phyloP scores from a whole-genome alignment of 2,888 invertebrate species.

The Yponomeuta cagnagella region DNA sequence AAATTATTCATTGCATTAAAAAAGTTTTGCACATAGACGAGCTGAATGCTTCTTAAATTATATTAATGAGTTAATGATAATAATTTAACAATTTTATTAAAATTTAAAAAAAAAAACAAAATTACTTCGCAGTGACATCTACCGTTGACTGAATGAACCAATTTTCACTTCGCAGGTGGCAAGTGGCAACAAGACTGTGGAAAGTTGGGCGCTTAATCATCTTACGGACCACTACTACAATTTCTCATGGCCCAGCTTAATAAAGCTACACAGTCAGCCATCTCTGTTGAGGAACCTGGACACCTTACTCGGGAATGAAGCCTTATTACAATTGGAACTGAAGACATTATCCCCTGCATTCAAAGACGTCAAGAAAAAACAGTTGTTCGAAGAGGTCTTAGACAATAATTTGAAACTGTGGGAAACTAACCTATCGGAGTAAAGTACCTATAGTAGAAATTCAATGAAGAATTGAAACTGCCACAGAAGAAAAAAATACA shows the following conservation, averaged over 20 bases:
- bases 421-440: slow-evolving; percentile 89
- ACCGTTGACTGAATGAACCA: neutral
- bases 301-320: slow-evolving; percentile 85
- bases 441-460: neutral
- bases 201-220: slow-evolving; percentile 83
- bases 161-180: slow-evolving; percentile 68
- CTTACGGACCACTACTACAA: slow-evolving; percentile 85
- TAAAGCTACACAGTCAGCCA: slow-evolving; percentile 89
- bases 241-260: slow-evolving; percentile 85
- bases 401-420: slow-evolving; percentile 93
- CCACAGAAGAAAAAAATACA: too few species aligned
- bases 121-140: neutral
- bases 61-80: too few species aligned
- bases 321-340: slow-evolving; percentile 87
- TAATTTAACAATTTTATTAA: too few species aligned
- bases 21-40: too few species aligned
- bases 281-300: slow-evolving; percentile 82
- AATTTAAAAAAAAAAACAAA: too few species aligned
- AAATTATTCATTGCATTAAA: too few species aligned
- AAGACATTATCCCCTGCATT: slow-evolving; percentile 87
- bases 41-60: too few species aligned
- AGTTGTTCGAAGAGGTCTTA: slow-evolving; percentile 92
- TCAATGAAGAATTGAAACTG: too few species aligned
- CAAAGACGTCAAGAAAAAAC: slow-evolving; percentile 81
- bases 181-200: slow-evolving; percentile 86